phyloP scores from a whole-genome alignment of 1,140 invertebrate genomes.

The Bicyclus anynana region DNA sequence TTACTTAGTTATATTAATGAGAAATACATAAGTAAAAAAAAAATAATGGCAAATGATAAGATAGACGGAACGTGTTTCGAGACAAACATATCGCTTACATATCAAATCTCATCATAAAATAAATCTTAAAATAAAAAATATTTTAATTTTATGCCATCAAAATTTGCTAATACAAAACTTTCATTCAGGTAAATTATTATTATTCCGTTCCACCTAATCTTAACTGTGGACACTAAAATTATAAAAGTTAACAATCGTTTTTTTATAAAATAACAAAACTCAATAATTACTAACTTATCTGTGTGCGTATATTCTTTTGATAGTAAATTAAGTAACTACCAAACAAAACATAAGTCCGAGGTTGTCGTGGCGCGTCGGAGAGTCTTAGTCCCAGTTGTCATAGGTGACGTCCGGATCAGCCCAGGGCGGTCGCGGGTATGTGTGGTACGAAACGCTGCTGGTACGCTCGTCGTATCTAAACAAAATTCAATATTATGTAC shows the following conservation, averaged over 20 bases:
- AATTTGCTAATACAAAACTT: too few relatives aligned
- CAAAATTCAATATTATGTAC: conserved; percentile 2
- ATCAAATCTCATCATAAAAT: too few relatives aligned
- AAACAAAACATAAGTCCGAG: neutral
- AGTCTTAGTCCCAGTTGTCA: conserved; percentile 51
- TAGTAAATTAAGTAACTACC: neutral
- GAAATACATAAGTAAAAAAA: neutral
- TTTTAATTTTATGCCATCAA: too few relatives aligned
- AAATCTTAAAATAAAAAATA: too few relatives aligned
- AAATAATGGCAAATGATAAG: neutral
- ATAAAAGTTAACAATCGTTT: too few relatives aligned
- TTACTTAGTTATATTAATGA: neutral
- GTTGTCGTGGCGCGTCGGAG: neutral
- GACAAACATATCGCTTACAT: too few relatives aligned
- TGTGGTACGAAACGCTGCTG: conserved; percentile 48
- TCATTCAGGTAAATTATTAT: too few relatives aligned
- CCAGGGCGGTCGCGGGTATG: conserved; percentile 57
- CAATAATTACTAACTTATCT: neutral
- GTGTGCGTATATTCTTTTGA: neutral
- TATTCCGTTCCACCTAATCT: too few relatives aligned
- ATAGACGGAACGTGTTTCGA: neutral
- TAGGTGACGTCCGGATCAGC: conserved; percentile 52
- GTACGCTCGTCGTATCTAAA: conserved; percentile 55
- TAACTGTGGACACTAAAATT: too few relatives aligned
- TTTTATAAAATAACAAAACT: neutral